Base-by-base conservation (phyloP, 2,797 vertebrate species). In the Dendrocincla tyrannina region DNA sequence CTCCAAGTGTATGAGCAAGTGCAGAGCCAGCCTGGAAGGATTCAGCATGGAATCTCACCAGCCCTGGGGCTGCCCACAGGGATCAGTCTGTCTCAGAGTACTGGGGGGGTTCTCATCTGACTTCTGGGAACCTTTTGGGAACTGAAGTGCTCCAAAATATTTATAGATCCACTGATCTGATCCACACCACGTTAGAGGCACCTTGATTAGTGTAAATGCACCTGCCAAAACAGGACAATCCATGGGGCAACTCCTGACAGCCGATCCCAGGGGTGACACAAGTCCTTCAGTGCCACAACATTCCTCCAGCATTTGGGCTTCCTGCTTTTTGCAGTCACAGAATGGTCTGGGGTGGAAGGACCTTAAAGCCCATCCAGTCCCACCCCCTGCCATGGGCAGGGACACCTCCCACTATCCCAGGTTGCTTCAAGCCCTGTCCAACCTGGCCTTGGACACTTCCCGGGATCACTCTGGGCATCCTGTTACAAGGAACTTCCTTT, bases 401-500 rank as follows among this genome's bases (percentile, higher is more conserved):
- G 55, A 55, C 63, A 42, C 35, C 13, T 60, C 0, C 52, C 53
- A 32, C 33, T 13, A 2, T 4, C 14, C 35, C 70, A 69, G 55
- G 63, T 1, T n/a, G 56, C 3, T 56, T 63, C 39, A 0, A 52
- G 5, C n/a, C 47, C 52, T 2, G 1, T 52, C 53, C 86, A 75
- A 1, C 53, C 67, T 58, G 67, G 67, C 27, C 28, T 55, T 9
- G 86, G 49, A 0, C 60, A 67, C 52, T 60, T 1, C 8, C 60
- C 67, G 39, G 68, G 37, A 42, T 25, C 59, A 52, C 53, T 62
- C 25, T 32, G 62, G 9, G n/a, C 1, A n/a, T 1, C 3, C 46
- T 41, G 69, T 23, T 12, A 17, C 2, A 9, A 50, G 56, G 44
- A n/a, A n/a, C n/a, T n/a, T n/a, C n/a, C 46, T 0, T 56, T 24